Evolutionary conservation across 2,113 vertebrate genomes (phyloP), one percentile per base, ranked within the genome.

Genomic region (Callipepla californica): DNA sequence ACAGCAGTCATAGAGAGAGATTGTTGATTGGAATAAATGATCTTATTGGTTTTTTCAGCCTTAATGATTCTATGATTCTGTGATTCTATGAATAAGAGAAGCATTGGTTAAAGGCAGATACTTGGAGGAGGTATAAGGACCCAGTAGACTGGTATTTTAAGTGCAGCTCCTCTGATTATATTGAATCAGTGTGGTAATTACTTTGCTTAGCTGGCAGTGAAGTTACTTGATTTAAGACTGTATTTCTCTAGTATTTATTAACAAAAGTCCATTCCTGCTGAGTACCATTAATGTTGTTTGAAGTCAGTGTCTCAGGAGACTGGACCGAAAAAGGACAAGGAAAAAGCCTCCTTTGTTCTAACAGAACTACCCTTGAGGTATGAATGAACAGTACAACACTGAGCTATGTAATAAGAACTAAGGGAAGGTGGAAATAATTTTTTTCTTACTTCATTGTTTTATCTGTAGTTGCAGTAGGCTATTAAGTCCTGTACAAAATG

Each of bases 211-310:
- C 57, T 91, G 68, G 61, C 72, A 90, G 89, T 72, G 45, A 85
- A 85, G 48, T 87, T 90, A 59, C 59, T 68, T n/a, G 59, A 72
- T 57, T 74, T 83, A 70, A 51, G 59, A 83, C 87, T 94, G 38
- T 87, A 69, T 95, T 96, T 95, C 94, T 80, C 22, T 18, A 25
- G 38, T 10, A 8, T 5, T 87, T 92, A n/a, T 62, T 93, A 91
- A 82, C 58, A 80, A 91, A 94, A 89, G 50, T 42, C 55, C 38
- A 45, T 89, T 85, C 42, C 75, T 44, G 9, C 30, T 6, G 6
- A 82, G 59, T 76, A 82, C 59, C 7, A 11, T 51, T 87, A 59
- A 59, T 69, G 80, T 13, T 59, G 85, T 85, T 21, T 89, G 91
- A 93, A 93, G 38, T 87, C 19, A 16, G 0, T 44, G 61, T 89